Conservation (phyloP, 2,888 invertebrate species). For the Hyalella azteca region DNA sequence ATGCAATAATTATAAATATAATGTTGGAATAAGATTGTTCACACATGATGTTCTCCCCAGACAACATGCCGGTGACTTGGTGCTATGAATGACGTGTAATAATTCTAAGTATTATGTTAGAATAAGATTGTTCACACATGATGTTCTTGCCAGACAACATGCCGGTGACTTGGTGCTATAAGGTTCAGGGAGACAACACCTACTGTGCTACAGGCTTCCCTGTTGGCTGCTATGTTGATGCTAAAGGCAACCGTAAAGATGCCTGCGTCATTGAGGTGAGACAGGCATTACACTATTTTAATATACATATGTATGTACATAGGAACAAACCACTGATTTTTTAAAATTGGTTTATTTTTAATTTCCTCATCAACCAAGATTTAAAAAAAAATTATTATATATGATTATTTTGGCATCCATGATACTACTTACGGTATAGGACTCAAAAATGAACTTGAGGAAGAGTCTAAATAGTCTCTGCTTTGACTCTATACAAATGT, state of each 20-base stretch:
- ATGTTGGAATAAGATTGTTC: constrained; percentile 33
- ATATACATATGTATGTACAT: neutral
- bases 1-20: too few species aligned
- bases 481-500: too few species aligned
- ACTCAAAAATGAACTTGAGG: too few species aligned
- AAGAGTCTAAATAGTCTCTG: too few species aligned
- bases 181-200: constrained; percentile 58
- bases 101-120: too few species aligned
- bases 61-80: too few species aligned
- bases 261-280: constrained; percentile 64
- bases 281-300: too few species aligned
- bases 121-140: neutral
- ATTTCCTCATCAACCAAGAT: neutral
- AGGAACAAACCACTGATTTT: too few species aligned
- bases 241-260: constrained; percentile 66
- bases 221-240: constrained; percentile 89
- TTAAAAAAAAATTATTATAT: neutral
- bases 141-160: constrained; percentile 79
- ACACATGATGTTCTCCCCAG: constrained; percentile 61
- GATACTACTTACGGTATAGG: too few species aligned
- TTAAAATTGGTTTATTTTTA: neutral
- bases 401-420: too few species aligned
- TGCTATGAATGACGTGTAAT: too few species aligned
- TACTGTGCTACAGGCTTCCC: constrained; percentile 97
- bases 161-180: constrained; percentile 98